Evolutionary conservation across 2,888 invertebrate species (phyloP).

Genomic region (Callinectes sapidus): DNA sequence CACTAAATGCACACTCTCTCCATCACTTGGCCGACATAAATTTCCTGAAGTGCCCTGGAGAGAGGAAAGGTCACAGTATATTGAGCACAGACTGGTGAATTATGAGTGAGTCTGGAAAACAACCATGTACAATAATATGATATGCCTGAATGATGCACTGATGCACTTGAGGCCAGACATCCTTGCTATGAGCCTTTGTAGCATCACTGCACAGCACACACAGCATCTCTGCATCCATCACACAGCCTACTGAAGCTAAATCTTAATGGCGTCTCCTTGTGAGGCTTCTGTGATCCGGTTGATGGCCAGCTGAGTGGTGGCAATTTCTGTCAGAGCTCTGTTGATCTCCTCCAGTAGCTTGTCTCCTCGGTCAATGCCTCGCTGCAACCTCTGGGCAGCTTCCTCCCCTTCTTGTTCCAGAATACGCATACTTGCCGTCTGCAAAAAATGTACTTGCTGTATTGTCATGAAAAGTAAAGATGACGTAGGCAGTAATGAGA

Average conservation of each 20-base stretch:
- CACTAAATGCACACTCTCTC: no score
- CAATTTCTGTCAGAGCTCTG: conserved; percentile 92
- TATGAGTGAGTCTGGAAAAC: neutral
- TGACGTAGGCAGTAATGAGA: no score
- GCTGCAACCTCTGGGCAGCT: conserved; percentile 89
- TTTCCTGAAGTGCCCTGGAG: neutral
- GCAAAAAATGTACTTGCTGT: conserved; percentile 34
- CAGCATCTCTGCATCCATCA: neutral
- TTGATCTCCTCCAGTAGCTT: conserved; percentile 90
- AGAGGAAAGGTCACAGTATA: neutral
- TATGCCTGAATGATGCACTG: neutral
- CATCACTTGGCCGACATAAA: no score
- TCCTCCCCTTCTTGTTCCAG: conserved; percentile 95
- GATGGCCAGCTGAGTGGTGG: conserved; percentile 91
- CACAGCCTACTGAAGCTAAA: conserved; percentile 28
- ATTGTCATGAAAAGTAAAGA: no score
- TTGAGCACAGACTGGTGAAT: neutral
- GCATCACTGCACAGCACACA: neutral
- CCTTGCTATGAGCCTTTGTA: no score
- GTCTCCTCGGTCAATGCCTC: conserved; percentile 91
- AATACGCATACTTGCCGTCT: conserved; percentile 82
- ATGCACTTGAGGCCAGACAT: no score
- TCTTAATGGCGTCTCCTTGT: conserved; percentile 69
- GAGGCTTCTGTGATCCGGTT: conserved; percentile 70
- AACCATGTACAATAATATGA: neutral